phyloP scores from a whole-genome alignment of 2,113 vertebrate species.

The Pelecanoides urinatrix region DNA sequence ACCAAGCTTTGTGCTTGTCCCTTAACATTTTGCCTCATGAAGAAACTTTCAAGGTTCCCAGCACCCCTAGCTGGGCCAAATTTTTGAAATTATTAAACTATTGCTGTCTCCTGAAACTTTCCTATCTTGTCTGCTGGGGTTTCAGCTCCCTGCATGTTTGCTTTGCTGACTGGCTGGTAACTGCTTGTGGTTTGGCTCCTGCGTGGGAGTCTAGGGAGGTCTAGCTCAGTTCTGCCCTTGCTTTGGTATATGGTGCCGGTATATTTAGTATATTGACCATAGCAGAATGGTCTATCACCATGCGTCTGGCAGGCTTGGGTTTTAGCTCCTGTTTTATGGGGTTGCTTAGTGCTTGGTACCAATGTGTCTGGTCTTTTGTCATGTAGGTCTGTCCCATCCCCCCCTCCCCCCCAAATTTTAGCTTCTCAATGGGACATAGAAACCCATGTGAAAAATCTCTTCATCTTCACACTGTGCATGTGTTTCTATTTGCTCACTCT shows the following conservation, averaged over 20 bases:
- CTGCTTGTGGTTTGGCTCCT: neutral
- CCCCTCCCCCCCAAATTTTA: rapidly evolving
- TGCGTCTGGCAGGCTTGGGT: neutral
- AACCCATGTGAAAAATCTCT: neutral
- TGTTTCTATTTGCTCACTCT: neutral
- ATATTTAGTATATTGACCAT: neutral
- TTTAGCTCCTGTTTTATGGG: neutral
- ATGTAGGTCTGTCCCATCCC: too few relatives aligned
- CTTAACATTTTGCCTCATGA: neutral
- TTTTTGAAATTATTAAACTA: neutral
- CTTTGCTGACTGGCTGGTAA: neutral
- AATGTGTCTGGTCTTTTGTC: neutral
- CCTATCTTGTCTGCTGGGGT: neutral
- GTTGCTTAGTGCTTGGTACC: neutral
- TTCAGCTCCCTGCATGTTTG: neutral
- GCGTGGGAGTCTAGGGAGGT: rapidly evolving
- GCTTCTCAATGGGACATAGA: neutral
- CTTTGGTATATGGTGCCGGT: neutral
- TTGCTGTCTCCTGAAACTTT: neutral
- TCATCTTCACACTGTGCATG: neutral
- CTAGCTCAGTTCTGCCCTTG: neutral
- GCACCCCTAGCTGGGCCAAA: neutral
- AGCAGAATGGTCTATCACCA: neutral
- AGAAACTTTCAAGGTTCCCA: neutral
- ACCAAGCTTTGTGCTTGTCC: neutral